Evolutionary conservation across 1,140 invertebrate genomes (phyloP).

Genomic region (Bombus superbus): DNA sequence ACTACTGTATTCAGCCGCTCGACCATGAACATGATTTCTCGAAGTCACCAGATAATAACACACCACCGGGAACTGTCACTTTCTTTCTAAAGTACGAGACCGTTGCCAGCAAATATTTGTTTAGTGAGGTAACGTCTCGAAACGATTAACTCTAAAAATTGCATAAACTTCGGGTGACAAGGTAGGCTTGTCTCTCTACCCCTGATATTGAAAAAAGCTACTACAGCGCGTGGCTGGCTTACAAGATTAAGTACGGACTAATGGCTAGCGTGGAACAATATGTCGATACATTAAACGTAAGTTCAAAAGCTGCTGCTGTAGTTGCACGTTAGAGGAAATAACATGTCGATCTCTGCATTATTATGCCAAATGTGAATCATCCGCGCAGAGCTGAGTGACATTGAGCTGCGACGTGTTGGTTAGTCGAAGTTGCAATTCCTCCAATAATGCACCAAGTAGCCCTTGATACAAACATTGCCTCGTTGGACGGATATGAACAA

Average conservation of each 20-base stretch:
- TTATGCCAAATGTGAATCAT: conserved; percentile 37
- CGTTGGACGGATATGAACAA: not conserved
- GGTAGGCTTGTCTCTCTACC: not conserved
- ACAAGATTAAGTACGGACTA: not conserved
- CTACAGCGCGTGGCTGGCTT: not conserved
- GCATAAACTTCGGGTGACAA: conserved; percentile 28
- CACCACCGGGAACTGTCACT: conserved; percentile 38
- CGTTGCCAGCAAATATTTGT: conserved; percentile 54
- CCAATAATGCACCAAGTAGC: not conserved
- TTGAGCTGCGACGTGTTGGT: conserved; percentile 4
- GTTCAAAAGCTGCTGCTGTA: conserved; percentile 13
- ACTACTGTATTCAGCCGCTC: not conserved
- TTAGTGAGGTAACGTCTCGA: conserved; percentile 41
- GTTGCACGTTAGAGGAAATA: conserved; percentile 39
- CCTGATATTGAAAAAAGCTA: not conserved
- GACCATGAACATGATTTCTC: conserved; percentile 26
- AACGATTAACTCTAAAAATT: conserved; percentile 49
- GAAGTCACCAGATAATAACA: not conserved
- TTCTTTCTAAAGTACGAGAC: conserved; percentile 46
- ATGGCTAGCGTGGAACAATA: conserved; percentile 32
- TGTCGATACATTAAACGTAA: conserved; percentile 32
- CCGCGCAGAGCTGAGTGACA: conserved; percentile 17
- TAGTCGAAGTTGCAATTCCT: not conserved
- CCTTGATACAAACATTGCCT: not conserved
- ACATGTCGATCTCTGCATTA: conserved; percentile 3